Percentiles rank a stretch among this genome's conserved stretches.
Conservation (phyloP, 2,888 invertebrate genomes). For the Pammene fasciana region DNA sequence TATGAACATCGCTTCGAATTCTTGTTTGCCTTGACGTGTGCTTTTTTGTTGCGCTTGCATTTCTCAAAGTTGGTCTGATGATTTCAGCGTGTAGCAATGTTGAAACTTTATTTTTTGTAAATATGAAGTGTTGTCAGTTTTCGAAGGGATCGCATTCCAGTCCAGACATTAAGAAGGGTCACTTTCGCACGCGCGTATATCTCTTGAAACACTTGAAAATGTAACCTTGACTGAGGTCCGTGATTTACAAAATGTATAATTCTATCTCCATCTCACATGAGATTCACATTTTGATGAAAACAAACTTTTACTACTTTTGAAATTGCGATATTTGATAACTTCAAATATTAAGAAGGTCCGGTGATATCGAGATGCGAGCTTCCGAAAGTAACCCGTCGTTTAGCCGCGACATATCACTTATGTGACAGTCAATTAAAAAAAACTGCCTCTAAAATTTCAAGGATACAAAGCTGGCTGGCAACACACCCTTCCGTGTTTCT, state of each 20-base stretch:
- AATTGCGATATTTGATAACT: background rate
- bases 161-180: slow-evolving; percentile 15
- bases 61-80: slow-evolving; percentile 76
- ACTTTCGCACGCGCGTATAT: slow-evolving; percentile 7
- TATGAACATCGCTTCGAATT: slow-evolving; percentile 42
- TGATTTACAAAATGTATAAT: background rate
- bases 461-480: slow-evolving; percentile 56
- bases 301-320: background rate
- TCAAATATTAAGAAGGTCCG: too few relatives aligned
- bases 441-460: slow-evolving; percentile 55
- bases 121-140: slow-evolving; percentile 73
- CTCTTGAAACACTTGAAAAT: background rate
- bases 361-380: slow-evolving; percentile 36
- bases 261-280: background rate
- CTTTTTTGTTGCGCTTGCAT: slow-evolving; percentile 55
- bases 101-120: slow-evolving; percentile 67
- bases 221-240: background rate
- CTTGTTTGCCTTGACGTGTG: slow-evolving; percentile 52
- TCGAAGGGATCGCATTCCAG: slow-evolving; percentile 33
- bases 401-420: slow-evolving; percentile 74
- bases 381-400: slow-evolving; percentile 41
- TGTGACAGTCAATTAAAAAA: slow-evolving; percentile 74
- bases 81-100: slow-evolving; percentile 72
- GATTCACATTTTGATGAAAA: background rate
- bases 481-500: slow-evolving; percentile 59